Base-by-base conservation (phyloP, 1,140 invertebrate species). In the Drosophila pruinosa region DNA sequence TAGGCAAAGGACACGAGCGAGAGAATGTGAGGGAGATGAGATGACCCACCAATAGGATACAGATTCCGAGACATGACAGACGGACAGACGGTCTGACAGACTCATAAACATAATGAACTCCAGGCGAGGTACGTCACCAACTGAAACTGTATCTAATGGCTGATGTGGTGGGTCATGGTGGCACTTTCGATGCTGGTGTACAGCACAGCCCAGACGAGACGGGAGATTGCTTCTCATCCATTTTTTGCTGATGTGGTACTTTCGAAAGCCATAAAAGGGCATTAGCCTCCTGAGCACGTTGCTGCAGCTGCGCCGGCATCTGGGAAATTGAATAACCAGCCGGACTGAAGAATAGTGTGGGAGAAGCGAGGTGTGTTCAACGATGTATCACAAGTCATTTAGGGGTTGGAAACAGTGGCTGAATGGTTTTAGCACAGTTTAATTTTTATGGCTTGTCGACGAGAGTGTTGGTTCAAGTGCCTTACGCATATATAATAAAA, bases 191-290 rank as follows among this genome's bases (percentile, higher is more conserved):
- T 67, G 63, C 62, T 67, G 74, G n/a, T n/a, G n/a, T n/a, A n/a
- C 52, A 61, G 14, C 24, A 28, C 26, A 14, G 22, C 43, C 10
- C 22, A 45, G 28, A 41, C n/a, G 38, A 47, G 61, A 12, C 31
- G 24, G 38, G 22, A 28, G 24, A 3, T 1, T 8, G 28, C 24
- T 28, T 28, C 12, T 28, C 47, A 31, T 50, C 12, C 24, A 28
- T 17, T 26, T 24, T 48, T 78, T 83, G 79, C 79, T 83, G 79
- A 83, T 75, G 79, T 71, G 72, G 75, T 80, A 82, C 78, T 65
- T 72, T 83, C 75, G 50, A 82, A 78, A 83, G 79, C 79, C 79
- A 78, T 83, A 83, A 83, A 83, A 83, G 79, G 79, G 79, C 79
- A 83, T 83, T 83, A 83, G 79, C 79, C 79, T 83, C 67, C 54